Base-by-base conservation (phyloP, 2,113 vertebrate genomes). In the Sarotherodon lohbergeri region DNA sequence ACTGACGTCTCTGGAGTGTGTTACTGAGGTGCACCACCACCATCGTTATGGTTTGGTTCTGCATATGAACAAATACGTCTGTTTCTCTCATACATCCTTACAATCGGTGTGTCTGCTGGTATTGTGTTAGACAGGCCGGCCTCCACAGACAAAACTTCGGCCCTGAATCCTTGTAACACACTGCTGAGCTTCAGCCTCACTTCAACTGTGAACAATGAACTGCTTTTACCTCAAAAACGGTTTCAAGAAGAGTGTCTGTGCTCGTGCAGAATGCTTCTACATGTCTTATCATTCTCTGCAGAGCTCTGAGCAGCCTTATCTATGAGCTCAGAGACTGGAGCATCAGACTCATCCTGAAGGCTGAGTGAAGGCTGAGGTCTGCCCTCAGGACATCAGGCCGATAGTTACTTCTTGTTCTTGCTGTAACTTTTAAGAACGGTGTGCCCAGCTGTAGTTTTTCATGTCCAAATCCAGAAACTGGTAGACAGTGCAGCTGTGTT, bases 241-340 rank as follows among this genome's bases (percentile, higher is more conserved):
- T 57, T 12, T 55, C 19, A 22, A 27, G 46, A 4, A 3, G 78
- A 39, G 36, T 11, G 4, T 4, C 63, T 46, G 27, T 83, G 4
- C 82, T 82, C 2, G 9, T 83, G 5, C 82, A 81, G 6, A 32
- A 48, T 13, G 11, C 9, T 61, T 82, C 19, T 48, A 88, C 17
- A 1, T 89, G 12, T 9, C 7, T 92, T 4, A n/a, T 91, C 5
- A 82, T 61, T 2, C 10, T 91, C 1, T 90, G 93, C 14, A 90
- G 82, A 82, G 93, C 90, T 86, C 86, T 95, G 39, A 91, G 88
- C 48, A 54, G 78, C 43, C 91, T 95, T 3, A 92, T 95, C 7
- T 93, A 92, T 54, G 93, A 92, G 4, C 46, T 94, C 19, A 89
- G 91, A 91, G 94, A 95, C 5, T 59, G 89, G 78, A 86, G 24